Conservation (phyloP, 2,888 invertebrate species). For the Cancer borealis region DNA sequence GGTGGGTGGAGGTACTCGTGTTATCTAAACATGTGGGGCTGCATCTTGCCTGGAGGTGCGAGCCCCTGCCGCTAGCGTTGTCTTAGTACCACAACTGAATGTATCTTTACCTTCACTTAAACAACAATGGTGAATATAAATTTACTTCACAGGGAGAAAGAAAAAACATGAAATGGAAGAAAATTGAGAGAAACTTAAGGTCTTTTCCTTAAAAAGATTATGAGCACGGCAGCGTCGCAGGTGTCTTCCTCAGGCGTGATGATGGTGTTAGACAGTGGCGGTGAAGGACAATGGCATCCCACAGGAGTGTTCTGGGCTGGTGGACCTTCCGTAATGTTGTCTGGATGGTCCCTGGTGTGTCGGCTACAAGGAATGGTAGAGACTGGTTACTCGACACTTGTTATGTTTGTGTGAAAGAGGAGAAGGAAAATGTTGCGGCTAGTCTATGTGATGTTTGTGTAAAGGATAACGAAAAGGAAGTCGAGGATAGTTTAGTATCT, state of each 20-base stretch:
- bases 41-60: not conserved
- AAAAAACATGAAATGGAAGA: not conserved
- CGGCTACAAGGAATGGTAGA: not conserved
- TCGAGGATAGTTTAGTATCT: not conserved
- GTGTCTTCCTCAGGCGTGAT: not conserved
- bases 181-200: not conserved
- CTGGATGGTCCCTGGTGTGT: not conserved
- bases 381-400: not conserved
- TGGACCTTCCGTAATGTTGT: not conserved
- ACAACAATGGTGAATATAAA: not conserved
- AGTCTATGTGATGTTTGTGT: too few species aligned
- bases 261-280: not conserved
- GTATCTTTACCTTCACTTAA: not conserved
- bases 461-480: not conserved
- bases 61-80: not conserved
- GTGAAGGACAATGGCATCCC: not conserved
- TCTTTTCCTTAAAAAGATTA: not conserved
- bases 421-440: not conserved
- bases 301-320: not conserved
- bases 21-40: not conserved
- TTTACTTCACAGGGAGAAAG: not conserved
- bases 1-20: not conserved
- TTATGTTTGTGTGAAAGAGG: not conserved
- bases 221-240: constrained; percentile 9
- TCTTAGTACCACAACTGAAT: not conserved